phyloP scores from a whole-genome alignment of 2,888 invertebrate species.

The Meteorus colon region DNA sequence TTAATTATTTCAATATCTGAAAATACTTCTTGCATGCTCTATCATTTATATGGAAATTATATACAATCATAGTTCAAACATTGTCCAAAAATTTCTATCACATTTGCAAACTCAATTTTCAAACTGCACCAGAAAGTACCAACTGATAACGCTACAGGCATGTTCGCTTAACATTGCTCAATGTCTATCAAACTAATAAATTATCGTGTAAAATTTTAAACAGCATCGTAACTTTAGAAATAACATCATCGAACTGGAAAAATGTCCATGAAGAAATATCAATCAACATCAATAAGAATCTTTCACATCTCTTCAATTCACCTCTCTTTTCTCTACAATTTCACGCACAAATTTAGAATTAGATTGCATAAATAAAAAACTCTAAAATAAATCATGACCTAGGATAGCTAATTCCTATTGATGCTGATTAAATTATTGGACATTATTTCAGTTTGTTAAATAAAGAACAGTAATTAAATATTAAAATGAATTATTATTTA shows the following conservation, averaged over 20 bases:
- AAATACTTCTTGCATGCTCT: background rate
- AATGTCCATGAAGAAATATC: background rate
- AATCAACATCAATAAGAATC: background rate
- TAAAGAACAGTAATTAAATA: background rate
- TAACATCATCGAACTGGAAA: background rate
- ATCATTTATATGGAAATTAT: background rate
- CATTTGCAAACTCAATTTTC: too few relatives aligned
- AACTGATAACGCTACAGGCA: background rate
- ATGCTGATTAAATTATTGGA: background rate
- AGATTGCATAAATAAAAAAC: background rate
- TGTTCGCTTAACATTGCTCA: background rate
- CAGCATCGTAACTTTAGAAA: background rate
- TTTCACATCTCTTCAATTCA: background rate
- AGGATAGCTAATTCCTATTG: background rate
- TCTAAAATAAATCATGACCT: background rate
- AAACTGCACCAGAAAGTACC: background rate
- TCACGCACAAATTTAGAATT: too few relatives aligned
- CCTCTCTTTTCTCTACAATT: background rate
- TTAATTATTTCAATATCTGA: background rate
- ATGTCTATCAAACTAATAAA: background rate
- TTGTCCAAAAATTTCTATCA: too few relatives aligned
- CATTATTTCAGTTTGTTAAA: background rate
- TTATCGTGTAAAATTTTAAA: too few relatives aligned
- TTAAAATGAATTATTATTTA: slow-evolving; percentile 28
- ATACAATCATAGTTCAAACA: too few relatives aligned